Evolutionary conservation across 2,797 vertebrate species (phyloP).

Genomic region (Arrhamphus sclerolepis): DNA sequence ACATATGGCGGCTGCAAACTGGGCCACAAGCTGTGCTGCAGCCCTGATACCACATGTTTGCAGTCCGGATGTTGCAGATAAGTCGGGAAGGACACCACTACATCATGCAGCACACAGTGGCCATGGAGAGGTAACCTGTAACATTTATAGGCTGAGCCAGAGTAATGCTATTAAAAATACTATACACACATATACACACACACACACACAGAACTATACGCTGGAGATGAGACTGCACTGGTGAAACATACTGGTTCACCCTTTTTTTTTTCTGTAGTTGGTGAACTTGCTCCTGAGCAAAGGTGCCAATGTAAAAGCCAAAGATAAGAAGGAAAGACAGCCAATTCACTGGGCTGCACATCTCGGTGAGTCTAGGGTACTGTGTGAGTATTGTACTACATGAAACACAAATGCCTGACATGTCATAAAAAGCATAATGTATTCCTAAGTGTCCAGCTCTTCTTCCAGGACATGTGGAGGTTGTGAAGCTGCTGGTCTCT

Average conservation of each 20-base stretch:
- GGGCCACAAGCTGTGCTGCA: constrained; percentile 88
- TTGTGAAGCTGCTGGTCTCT: constrained; percentile 91
- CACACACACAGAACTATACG: too few relatives aligned
- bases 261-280: constrained; percentile 78
- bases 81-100: constrained; percentile 89
- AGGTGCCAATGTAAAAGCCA: constrained; percentile 88
- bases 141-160: background rate
- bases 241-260: constrained; percentile 5
- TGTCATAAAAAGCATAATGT: background rate
- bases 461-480: constrained; percentile 88
- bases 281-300: constrained; percentile 91
- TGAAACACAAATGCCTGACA: too few relatives aligned
- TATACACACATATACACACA: too few relatives aligned
- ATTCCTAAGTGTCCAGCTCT: constrained; percentile 20
- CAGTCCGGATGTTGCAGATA: constrained; percentile 88
- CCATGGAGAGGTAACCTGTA: constrained; percentile 82
- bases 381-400: too few relatives aligned
- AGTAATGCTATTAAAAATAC: background rate
- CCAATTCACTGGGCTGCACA: constrained; percentile 94
- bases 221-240: background rate
- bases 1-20: constrained; percentile 93
- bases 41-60: constrained; percentile 86
- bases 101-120: constrained; percentile 94
- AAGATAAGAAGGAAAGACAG: constrained; percentile 93
- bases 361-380: constrained; percentile 85